These are phyloP conservation scores for Gallinago paraguaiae DNA, from an alignment of 2,113 vertebrate genomes.

Conservation along the genomic window DNA sequence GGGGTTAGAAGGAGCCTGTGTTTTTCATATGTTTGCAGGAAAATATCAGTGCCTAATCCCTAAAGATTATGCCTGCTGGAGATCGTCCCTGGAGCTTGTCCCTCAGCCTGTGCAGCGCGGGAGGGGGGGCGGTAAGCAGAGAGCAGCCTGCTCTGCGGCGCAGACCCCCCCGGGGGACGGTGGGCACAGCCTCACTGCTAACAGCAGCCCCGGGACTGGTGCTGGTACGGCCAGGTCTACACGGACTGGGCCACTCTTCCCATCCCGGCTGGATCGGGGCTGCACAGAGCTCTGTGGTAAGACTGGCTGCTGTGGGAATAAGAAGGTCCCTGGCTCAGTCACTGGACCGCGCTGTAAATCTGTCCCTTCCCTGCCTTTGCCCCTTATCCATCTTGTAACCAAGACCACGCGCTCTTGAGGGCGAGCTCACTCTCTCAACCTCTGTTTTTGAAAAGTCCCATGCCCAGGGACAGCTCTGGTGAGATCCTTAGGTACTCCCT, in stretches of 20 bases:
- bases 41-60: background rate
- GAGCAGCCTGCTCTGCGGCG: background rate
- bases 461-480: background rate
- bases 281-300: background rate
- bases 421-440: background rate
- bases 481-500: background rate
- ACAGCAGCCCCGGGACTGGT: rapidly evolving
- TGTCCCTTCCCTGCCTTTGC: background rate
- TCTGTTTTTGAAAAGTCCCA: background rate
- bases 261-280: background rate
- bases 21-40: background rate
- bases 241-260: background rate
- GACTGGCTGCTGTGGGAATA: background rate
- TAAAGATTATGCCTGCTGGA: background rate
- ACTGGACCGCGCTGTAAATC: background rate
- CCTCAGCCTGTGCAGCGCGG: background rate
- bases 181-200: background rate
- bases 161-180: background rate
- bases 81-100: background rate
- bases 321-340: background rate
- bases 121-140: background rate
- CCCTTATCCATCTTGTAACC: background rate
- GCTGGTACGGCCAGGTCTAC: background rate
- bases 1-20: background rate
- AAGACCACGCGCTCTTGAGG: background rate